phyloP scores from a whole-genome alignment of 2,888 invertebrate species.

The Mythimna loreyi region DNA sequence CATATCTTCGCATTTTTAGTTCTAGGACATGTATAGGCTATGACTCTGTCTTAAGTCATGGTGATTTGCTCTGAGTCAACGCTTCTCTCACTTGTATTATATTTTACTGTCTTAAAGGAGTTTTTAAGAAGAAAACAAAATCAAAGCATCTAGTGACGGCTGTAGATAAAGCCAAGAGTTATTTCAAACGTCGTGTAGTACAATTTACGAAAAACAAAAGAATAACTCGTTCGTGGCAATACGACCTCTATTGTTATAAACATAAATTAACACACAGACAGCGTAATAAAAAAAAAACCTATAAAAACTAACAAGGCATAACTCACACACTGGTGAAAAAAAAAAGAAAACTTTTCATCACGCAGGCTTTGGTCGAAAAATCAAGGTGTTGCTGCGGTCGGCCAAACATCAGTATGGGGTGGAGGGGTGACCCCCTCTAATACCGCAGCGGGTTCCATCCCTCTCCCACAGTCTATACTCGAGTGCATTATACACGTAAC shows the following conservation, averaged over 20 bases:
- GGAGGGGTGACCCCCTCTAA: constrained; percentile 55
- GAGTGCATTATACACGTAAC: constrained; percentile 87
- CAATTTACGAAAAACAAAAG: constrained; percentile 25
- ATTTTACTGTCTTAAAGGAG: background rate
- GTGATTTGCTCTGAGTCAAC: too few relatives aligned
- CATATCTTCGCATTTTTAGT: too few relatives aligned
- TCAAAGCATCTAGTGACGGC: background rate
- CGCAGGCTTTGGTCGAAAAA: constrained; percentile 80
- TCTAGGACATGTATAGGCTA: too few relatives aligned
- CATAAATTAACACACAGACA: constrained; percentile 58
- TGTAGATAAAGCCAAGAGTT: background rate
- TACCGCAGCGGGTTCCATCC: constrained; percentile 62
- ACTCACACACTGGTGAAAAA: constrained; percentile 47
- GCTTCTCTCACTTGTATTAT: too few relatives aligned
- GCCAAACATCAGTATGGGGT: constrained; percentile 66
- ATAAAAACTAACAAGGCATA: constrained; percentile 60
- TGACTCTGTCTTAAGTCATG: too few relatives aligned
- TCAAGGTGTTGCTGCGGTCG: constrained; percentile 80
- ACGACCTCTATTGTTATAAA: constrained; percentile 53
- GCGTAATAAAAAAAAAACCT: constrained; percentile 47
- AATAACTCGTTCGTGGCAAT: constrained; percentile 50
- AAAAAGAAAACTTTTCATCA: constrained; percentile 62
- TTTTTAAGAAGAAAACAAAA: constrained; percentile 1
- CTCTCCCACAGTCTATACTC: constrained; percentile 79
- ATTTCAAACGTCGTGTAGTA: background rate